A percentile compares a stretch with the other conserved stretches of the same genome.
Evolutionary conservation across 2,797 vertebrate species (phyloP).

Genomic region (Platalea minor): DNA sequence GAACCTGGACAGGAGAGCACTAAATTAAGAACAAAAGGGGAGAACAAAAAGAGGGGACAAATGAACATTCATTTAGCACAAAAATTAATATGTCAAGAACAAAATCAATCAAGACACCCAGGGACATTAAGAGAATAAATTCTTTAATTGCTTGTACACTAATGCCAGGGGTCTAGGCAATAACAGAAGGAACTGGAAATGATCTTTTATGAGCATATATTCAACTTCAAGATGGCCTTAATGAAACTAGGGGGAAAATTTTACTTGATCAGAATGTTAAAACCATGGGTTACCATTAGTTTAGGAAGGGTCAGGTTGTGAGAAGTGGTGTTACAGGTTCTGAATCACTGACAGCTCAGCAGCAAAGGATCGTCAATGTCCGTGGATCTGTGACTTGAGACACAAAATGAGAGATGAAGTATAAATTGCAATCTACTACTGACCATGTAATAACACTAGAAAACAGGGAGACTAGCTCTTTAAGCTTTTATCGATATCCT

Average conservation of each 20-base stretch:
- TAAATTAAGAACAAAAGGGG: conserved; percentile 1
- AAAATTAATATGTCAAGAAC: conserved; percentile 22
- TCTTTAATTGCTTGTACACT: conserved; percentile 6
- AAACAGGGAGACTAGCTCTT: not conserved
- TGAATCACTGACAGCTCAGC: not conserved
- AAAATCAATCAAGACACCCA: not conserved
- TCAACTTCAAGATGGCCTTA: not conserved
- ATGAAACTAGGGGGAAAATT: not conserved
- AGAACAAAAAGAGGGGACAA: not conserved
- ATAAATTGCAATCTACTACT: conserved; percentile 9
- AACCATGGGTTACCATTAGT: not conserved
- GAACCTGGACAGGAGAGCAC: not conserved
- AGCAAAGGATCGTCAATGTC: not conserved
- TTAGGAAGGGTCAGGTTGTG: not conserved
- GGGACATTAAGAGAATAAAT: conserved; percentile 1
- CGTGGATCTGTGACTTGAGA: not conserved
- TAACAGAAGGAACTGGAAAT: conserved; percentile 21
- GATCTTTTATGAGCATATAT: not conserved
- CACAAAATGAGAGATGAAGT: not conserved
- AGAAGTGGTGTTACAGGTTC: not conserved
- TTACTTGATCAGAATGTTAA: conserved; percentile 15
- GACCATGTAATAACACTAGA: not conserved
- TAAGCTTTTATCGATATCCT: not conserved
- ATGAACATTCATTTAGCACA: not conserved
- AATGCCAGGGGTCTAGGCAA: not conserved